Evolutionary conservation across 2,113 vertebrate species (phyloP).

Genomic region (Heterotilapia buettikoferi): DNA sequence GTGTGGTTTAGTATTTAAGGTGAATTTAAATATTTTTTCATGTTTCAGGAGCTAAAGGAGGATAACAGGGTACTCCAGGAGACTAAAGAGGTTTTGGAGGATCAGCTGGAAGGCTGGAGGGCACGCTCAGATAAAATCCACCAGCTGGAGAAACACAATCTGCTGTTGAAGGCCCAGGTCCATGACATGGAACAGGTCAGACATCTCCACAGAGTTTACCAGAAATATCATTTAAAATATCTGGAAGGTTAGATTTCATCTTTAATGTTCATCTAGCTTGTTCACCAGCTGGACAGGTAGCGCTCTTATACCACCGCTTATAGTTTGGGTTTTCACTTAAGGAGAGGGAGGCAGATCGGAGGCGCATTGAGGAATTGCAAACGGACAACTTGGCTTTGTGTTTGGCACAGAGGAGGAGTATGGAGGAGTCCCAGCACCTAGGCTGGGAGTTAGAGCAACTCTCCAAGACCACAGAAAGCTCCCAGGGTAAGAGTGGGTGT

Average conservation of each 20-base stretch:
- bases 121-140: conserved; percentile 93
- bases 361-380: conserved; percentile 83
- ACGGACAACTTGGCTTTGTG: conserved; percentile 88
- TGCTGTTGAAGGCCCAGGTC: conserved; percentile 86
- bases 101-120: conserved; percentile 87
- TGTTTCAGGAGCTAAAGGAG: conserved; percentile 88
- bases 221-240: neutral
- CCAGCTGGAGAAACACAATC: conserved; percentile 92
- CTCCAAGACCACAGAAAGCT: conserved; percentile 78
- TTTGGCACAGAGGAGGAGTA: conserved; percentile 88
- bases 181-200: conserved; percentile 95
- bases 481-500: conserved; percentile 71
- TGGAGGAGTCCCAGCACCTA: conserved; percentile 87
- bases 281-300: neutral
- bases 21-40: neutral
- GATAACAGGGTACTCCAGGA: conserved; percentile 96
- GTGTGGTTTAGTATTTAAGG: neutral
- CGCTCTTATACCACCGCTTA: neutral
- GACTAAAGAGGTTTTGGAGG: conserved; percentile 95
- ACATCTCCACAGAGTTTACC: neutral
- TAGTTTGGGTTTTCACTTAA: conserved; percentile 36
- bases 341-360: conserved; percentile 82
- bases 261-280: neutral
- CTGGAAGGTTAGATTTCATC: neutral
- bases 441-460: conserved; percentile 93